Conservation (phyloP, 2,797 vertebrate species). For the Todus mexicanus region DNA sequence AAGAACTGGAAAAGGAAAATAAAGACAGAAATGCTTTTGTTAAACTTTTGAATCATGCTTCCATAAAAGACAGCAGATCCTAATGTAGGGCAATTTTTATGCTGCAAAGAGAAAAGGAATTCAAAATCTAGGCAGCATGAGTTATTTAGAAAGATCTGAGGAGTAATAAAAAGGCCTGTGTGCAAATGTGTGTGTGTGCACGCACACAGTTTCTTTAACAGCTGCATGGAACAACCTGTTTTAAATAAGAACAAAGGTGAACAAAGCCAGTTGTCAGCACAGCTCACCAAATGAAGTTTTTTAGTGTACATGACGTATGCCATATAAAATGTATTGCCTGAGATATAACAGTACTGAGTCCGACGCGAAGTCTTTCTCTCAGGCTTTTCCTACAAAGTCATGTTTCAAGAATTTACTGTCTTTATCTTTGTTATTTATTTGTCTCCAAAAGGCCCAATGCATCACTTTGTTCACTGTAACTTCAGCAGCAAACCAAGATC, state of each 20-base stretch:
- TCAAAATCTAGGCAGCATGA: slow-evolving; percentile 13
- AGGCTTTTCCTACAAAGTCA: neutral
- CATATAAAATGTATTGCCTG: slow-evolving; percentile 41
- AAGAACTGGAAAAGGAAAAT: neutral
- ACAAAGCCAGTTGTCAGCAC: slow-evolving; percentile 19
- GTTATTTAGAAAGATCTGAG: slow-evolving; percentile 14
- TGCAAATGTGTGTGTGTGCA: neutral
- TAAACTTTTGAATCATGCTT: neutral
- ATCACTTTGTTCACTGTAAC: neutral
- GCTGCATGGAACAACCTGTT: slow-evolving; percentile 49
- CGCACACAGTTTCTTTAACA: neutral
- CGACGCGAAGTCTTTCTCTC: neutral
- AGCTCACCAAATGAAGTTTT: slow-evolving; percentile 22
- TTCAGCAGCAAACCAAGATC: slow-evolving; percentile 15
- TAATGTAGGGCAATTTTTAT: neutral
- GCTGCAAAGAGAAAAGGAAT: slow-evolving; percentile 31
- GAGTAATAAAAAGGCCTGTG: slow-evolving; percentile 34
- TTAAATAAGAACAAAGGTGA: slow-evolving; percentile 54
- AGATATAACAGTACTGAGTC: neutral
- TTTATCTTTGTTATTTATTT: slow-evolving; percentile 25
- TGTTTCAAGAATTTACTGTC: slow-evolving; percentile 39
- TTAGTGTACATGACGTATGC: slow-evolving; percentile 32
- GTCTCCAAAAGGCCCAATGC: neutral
- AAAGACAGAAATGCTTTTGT: neutral
- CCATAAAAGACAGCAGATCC: slow-evolving; percentile 23